phyloP scores from a whole-genome alignment of 2,888 invertebrate genomes.

The Caenorhabditis sp. region DNA sequence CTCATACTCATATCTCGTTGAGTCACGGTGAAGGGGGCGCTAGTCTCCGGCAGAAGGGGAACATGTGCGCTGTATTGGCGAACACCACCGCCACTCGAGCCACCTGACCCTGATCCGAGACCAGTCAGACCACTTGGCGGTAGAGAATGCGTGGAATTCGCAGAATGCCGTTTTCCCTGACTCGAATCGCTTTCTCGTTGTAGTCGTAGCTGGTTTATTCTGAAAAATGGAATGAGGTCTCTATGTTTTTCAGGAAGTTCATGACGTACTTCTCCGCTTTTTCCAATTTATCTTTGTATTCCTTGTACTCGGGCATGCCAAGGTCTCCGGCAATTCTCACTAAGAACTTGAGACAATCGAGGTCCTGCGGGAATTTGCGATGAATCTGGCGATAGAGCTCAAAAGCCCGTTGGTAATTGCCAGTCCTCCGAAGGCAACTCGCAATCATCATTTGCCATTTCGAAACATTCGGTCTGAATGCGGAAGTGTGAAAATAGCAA shows the following conservation, averaged over 20 bases:
- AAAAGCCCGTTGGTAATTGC: conserved; percentile 89
- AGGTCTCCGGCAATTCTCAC: conserved; percentile 91
- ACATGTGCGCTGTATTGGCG: conserved; percentile 47
- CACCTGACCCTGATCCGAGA: conserved; percentile 36
- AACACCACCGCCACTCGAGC: conserved; percentile 18
- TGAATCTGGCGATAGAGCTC: conserved; percentile 90
- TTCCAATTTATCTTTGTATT: conserved; percentile 78
- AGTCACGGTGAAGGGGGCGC: conserved; percentile 61
- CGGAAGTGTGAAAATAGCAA: background rate
- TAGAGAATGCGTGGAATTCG: conserved; percentile 67
- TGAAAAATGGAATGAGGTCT: conserved; percentile 14
- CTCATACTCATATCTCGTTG: conserved; percentile 67
- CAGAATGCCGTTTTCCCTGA: conserved; percentile 74
- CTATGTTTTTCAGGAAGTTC: too few relatives aligned
- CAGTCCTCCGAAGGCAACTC: conserved; percentile 84
- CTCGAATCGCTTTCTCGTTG: conserved; percentile 70
- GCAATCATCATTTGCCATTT: conserved; percentile 91
- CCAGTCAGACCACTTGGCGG: conserved; percentile 34
- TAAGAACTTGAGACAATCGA: conserved; percentile 91
- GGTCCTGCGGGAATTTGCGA: conserved; percentile 92
- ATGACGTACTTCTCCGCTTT: conserved; percentile 56
- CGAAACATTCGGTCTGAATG: conserved; percentile 85
- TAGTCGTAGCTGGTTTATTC: conserved; percentile 60
- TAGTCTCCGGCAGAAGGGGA: conserved; percentile 51
- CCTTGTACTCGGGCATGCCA: conserved; percentile 90